Evolutionary conservation across 1,140 invertebrate genomes (phyloP), one percentile per base, ranked within the genome.

Genomic region (Hyles euphorbiae): DNA sequence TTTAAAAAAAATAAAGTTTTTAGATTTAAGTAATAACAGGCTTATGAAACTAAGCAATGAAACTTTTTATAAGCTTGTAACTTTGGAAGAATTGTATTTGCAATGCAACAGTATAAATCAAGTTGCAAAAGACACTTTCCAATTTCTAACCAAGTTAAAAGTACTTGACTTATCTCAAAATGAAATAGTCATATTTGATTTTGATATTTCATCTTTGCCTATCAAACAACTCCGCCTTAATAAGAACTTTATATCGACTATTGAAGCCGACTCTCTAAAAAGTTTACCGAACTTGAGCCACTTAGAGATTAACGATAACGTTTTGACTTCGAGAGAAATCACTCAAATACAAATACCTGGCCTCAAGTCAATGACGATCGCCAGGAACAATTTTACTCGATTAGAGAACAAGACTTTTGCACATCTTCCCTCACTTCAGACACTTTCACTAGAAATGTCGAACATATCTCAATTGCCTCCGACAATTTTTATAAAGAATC

Each of bases 1-100:
- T 3, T 92, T 97, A 89, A 92, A 93, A 65, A 92, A 92, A 34
- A 81, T 97, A 22, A 94, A 94, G 69, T 96, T 93, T 72, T 89
- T 97, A 53, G 95, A 96, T 68, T 74, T 96, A 46, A 96, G 94
- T 73, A 91, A 92, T 69, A 97, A 97, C 83, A 91, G 91, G 52
- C 73, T 97, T 36, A 89, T 77, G 55, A 90, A 92, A 66, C 88
- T 96, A 58, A 92, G 90, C 1, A 91, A 91, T 43, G 90, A 91
- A 63, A 94, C 93, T 43, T 94, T 94, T 81, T 85, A 90, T 6
- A 90, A 92, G 32, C 76, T 94, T 52, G 81, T 87, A 62, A 91
- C 91, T 44, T 79, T 95, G 36, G 93, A 94, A 84, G 93, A 95
- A 79, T 76, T 95, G 4, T 91, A 91, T 67, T 74, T 95, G 48